phyloP scores from a whole-genome alignment of 2,888 invertebrate genomes.

The Ennomos quercinarius region DNA sequence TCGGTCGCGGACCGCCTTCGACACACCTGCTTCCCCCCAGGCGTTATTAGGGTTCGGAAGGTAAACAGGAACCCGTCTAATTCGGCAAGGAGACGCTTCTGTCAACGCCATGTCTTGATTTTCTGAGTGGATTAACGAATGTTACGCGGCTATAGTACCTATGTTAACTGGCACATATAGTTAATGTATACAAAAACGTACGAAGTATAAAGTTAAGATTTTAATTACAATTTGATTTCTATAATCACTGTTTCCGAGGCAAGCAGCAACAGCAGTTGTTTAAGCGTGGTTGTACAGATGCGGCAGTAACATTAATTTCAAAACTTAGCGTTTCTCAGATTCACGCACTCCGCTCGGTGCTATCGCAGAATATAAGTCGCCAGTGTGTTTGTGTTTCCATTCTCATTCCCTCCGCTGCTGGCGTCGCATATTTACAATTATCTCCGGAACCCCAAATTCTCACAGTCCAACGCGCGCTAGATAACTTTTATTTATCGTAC shows the following conservation, averaged over 20 bases:
- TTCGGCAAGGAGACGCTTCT: conserved; percentile 33
- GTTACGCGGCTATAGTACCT: neutral
- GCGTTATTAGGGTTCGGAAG: conserved; percentile 43
- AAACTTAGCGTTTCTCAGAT: neutral
- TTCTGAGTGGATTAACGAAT: conserved; percentile 11
- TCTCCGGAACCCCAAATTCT: conserved; percentile 38
- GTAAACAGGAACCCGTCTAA: conserved; percentile 41
- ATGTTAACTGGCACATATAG: no score
- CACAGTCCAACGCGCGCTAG: conserved; percentile 38
- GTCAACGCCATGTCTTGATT: conserved; percentile 34
- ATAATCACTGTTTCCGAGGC: neutral
- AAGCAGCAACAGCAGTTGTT: neutral
- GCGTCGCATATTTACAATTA: conserved; percentile 22
- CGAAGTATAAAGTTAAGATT: no score
- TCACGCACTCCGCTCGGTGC: conserved; percentile 1
- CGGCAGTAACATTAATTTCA: neutral
- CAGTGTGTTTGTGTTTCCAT: conserved; percentile 1
- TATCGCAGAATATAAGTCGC: neutral
- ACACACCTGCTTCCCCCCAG: conserved; percentile 73
- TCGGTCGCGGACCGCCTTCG: conserved; percentile 67
- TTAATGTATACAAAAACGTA: no score
- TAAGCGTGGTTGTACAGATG: no score
- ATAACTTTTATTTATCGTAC: conserved; percentile 65
- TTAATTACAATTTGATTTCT: no score
- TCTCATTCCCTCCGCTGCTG: conserved; percentile 1